phyloP scores from a whole-genome alignment of 2,797 vertebrate species.

The Anomalospiza imberbis region DNA sequence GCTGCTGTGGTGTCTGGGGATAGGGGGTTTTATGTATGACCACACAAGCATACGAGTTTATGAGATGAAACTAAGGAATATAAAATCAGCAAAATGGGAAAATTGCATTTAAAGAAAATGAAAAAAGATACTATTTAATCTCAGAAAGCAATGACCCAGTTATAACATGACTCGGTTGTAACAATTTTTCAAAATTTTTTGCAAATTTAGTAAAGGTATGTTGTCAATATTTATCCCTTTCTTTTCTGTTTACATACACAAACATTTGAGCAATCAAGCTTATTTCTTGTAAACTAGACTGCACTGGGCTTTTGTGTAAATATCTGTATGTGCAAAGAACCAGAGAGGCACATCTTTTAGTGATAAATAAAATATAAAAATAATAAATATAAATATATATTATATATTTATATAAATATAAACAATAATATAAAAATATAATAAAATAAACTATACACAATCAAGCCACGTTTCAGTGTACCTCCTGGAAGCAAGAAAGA shows the following conservation, averaged over 20 bases:
- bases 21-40: neutral
- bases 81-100: neutral
- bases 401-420: no score
- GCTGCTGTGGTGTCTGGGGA: neutral
- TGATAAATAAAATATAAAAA: no score
- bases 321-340: neutral
- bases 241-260: neutral
- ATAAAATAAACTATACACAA: fast-evolving
- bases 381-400: no score
- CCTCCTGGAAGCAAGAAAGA: neutral
- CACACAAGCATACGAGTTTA: neutral
- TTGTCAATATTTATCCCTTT: neutral
- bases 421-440: no score
- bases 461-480: neutral
- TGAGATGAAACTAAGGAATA: conserved; percentile 16
- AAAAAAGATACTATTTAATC: neutral
- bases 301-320: neutral
- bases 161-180: fast-evolving
- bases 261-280: neutral
- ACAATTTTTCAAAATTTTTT: neutral
- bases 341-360: neutral
- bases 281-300: neutral
- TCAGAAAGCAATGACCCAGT: neutral
- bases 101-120: neutral
- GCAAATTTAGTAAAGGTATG: neutral